These are phyloP conservation scores for Trypoxylus dichotomus DNA, from an alignment of 1,140 invertebrate species.

Conservation along the genomic window DNA sequence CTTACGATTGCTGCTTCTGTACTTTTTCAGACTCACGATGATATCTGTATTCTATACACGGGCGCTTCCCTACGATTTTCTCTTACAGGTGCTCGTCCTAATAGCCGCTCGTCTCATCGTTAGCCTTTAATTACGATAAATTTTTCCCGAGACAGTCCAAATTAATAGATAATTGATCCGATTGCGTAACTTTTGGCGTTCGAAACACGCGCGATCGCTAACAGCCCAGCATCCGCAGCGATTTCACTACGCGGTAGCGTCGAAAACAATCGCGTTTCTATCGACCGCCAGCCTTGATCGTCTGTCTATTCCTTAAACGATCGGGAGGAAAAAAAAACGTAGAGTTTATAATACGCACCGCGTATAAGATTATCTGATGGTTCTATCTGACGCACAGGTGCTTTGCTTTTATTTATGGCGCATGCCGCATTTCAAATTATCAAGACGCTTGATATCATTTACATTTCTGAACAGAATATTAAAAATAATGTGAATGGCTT, in stretches of 20 bases:
- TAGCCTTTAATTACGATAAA: conserved; percentile 18
- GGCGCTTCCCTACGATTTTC: background rate
- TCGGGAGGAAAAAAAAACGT: background rate
- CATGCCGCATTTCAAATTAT: background rate
- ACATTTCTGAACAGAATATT: background rate
- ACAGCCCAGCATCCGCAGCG: background rate
- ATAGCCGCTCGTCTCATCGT: background rate
- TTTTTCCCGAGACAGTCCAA: background rate
- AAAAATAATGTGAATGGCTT: background rate
- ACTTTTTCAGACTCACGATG: background rate
- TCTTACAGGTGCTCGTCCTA: background rate
- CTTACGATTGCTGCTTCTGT: too few relatives aligned
- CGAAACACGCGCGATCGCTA: background rate
- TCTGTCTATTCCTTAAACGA: background rate
- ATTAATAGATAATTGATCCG: conserved; percentile 18
- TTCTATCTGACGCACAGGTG: conserved; percentile 13
- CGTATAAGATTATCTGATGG: background rate
- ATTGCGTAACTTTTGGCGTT: conserved; percentile 15
- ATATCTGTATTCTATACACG: background rate
- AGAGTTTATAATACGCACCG: background rate
- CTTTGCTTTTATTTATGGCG: background rate
- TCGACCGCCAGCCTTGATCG: background rate
- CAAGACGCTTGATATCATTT: background rate
- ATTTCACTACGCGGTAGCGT: background rate
- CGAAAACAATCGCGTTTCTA: background rate